A percentile compares a stretch with the other conserved stretches of the same genome.
Evolutionary conservation across 2,888 invertebrate species (phyloP).

Genomic region (Phaedon cochleariae): DNA sequence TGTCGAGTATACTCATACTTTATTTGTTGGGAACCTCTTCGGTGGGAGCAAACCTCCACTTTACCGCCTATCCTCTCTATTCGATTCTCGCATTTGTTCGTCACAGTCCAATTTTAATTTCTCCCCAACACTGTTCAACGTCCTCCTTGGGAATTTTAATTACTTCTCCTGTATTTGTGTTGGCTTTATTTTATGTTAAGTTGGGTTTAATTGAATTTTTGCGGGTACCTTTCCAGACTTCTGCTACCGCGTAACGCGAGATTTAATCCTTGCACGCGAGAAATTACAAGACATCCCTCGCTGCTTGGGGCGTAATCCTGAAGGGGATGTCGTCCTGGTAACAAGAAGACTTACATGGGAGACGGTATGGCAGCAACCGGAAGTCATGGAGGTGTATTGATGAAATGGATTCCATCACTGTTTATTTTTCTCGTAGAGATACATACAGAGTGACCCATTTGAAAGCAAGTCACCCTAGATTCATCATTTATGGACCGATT

Average conservation of each 20-base stretch:
- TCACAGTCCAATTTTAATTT: slow-evolving; percentile 57
- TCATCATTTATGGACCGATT: no score
- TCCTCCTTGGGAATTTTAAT: slow-evolving; percentile 60
- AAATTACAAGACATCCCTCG: background rate
- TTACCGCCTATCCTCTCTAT: slow-evolving; percentile 45
- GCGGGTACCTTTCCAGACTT: slow-evolving; percentile 23
- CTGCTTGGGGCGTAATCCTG: background rate
- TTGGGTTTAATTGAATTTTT: slow-evolving; percentile 51
- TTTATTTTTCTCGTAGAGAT: background rate
- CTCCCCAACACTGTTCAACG: slow-evolving; percentile 56
- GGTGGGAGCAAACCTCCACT: slow-evolving; percentile 11
- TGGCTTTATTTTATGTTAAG: slow-evolving; percentile 51
- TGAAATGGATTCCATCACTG: background rate
- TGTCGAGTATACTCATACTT: slow-evolving; percentile 11
- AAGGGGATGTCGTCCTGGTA: background rate
- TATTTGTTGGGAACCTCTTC: slow-evolving; percentile 20
- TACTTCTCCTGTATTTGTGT: slow-evolving; percentile 58
- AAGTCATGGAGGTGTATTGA: background rate
- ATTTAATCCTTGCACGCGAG: background rate
- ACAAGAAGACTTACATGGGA: background rate
- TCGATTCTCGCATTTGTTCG: slow-evolving; percentile 58
- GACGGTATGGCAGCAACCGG: background rate
- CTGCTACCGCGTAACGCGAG: background rate
- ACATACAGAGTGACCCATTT: no score
- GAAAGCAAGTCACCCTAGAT: no score